Percentiles rank a stretch among this genome's conserved stretches.
These are phyloP conservation scores for Lycodopsis pacificus DNA, from an alignment of 2,797 vertebrate genomes.

Conservation along the genomic window DNA sequence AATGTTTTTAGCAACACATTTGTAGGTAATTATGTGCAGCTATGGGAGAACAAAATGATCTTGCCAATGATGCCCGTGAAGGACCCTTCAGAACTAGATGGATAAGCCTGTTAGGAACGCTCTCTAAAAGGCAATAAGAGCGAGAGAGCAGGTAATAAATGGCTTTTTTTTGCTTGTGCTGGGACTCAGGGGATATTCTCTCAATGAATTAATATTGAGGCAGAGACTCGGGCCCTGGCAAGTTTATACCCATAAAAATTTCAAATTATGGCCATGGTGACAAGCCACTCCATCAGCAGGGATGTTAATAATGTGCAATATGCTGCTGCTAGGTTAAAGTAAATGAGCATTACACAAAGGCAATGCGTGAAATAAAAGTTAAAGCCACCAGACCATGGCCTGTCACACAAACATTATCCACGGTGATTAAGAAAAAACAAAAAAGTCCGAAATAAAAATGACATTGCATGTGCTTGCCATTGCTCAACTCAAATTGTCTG, in stretches of 20 bases:
- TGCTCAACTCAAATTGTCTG: background rate
- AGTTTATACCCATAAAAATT: constrained; percentile 83
- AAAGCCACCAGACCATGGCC: constrained; percentile 32
- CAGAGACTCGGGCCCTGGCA: constrained; percentile 54
- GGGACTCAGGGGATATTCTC: constrained; percentile 73
- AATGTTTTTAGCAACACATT: constrained; percentile 27
- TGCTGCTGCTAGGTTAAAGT: constrained; percentile 72
- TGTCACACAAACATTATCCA: constrained; percentile 46
- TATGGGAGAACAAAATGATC: constrained; percentile 65
- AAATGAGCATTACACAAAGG: constrained; percentile 76
- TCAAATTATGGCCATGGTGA: constrained; percentile 83
- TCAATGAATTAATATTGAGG: constrained; percentile 83
- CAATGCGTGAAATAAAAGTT: constrained; percentile 68
- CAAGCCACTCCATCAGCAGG: constrained; percentile 79
- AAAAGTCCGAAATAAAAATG: constrained; percentile 11
- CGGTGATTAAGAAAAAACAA: constrained; percentile 25
- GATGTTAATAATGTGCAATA: constrained; percentile 80
- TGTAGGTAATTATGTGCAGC: constrained; percentile 48
- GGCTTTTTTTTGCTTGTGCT: constrained; percentile 57
- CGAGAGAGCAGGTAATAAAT: constrained; percentile 77
- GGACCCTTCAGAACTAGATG: constrained; percentile 73
- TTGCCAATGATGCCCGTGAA: constrained; percentile 59
- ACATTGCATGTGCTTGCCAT: constrained; percentile 11
- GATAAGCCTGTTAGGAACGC: constrained; percentile 79
- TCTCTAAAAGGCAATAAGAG: constrained; percentile 78